A percentile compares a stretch with the other conserved stretches of the same genome.
phyloP scores from a whole-genome alignment of 2,888 invertebrate species.

The Megastigmus dorsalis region DNA sequence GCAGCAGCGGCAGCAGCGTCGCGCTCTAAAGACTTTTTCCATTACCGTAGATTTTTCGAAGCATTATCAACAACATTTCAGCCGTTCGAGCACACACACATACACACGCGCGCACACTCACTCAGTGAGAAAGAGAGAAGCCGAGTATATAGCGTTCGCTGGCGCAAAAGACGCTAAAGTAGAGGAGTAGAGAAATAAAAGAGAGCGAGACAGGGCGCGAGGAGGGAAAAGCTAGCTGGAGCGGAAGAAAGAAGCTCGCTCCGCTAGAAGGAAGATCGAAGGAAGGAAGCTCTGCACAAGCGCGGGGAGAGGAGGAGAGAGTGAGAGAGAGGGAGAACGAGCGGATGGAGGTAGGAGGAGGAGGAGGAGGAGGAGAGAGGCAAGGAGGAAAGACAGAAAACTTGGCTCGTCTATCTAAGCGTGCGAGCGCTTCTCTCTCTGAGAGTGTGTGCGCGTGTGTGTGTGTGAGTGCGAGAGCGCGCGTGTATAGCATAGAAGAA shows the following conservation, averaged over 20 bases:
- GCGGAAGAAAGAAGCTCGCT: slow-evolving; percentile 55
- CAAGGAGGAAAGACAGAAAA: slow-evolving; percentile 58
- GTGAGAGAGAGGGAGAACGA: slow-evolving; percentile 43
- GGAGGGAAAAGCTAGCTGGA: slow-evolving; percentile 51
- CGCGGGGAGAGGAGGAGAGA: no score
- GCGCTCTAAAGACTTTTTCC: slow-evolving; percentile 45
- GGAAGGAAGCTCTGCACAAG: no score
- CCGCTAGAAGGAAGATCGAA: slow-evolving; percentile 51
- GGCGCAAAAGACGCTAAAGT: slow-evolving; percentile 49
- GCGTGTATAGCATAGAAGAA: not conserved
- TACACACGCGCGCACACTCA: no score
- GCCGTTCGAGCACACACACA: slow-evolving; percentile 22
- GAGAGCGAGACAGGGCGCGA: slow-evolving; percentile 39
- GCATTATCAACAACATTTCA: slow-evolving; percentile 46
- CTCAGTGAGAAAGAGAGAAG: no score
- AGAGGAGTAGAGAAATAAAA: slow-evolving; percentile 48
- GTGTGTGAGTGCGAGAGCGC: not conserved
- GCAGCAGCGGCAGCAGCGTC: not conserved
- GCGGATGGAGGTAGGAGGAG: slow-evolving; percentile 40
- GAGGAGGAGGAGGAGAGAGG: slow-evolving; percentile 40
- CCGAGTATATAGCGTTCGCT: no score
- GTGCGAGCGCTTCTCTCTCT: no score
- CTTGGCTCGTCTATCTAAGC: slow-evolving; percentile 61
- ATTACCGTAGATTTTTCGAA: slow-evolving; percentile 39
- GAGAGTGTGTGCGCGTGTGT: not conserved